Evolutionary conservation across 92 coral and sea anemone genomes (phyloP).

Genomic region (Zoanthus sansibaricus): DNA sequence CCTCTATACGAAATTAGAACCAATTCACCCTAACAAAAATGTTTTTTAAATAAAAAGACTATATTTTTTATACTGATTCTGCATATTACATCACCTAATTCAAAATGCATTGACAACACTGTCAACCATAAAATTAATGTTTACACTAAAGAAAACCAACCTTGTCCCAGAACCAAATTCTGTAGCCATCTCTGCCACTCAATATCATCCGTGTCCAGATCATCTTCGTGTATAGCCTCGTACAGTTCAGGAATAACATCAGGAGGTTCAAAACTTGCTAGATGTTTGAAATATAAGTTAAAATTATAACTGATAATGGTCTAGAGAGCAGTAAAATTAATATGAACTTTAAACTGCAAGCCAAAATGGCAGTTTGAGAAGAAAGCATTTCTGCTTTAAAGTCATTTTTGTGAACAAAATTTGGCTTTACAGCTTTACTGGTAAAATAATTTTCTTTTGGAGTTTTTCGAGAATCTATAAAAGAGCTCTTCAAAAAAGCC

Average conservation of each 20-base stretch:
- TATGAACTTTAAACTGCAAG: neutral
- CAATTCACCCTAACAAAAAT: neutral
- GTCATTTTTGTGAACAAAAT: too few species aligned
- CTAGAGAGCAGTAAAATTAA: too few species aligned
- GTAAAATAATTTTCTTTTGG: too few species aligned
- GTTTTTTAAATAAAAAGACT: neutral
- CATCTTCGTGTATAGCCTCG: slow-evolving; percentile 79
- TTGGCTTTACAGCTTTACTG: too few species aligned
- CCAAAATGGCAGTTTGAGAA: too few species aligned
- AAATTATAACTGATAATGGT: neutral
- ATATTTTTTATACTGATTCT: neutral
- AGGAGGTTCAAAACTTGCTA: slow-evolving; percentile 81
- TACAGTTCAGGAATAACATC: slow-evolving; percentile 92
- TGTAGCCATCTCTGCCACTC: slow-evolving; percentile 97
- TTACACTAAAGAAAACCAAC: slow-evolving; percentile 30
- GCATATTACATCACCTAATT: neutral
- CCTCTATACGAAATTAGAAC: neutral
- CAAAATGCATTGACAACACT: neutral
- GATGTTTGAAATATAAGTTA: neutral
- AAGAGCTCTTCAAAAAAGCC: too few species aligned
- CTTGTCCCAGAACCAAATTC: slow-evolving; percentile 74
- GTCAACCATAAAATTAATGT: neutral
- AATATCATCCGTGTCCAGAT: slow-evolving; percentile 86
- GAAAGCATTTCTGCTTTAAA: neutral
- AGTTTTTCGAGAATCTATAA: too few species aligned